Evolutionary conservation across 1,140 invertebrate species (phyloP).

Genomic region (Drosophila ogumai): DNA sequence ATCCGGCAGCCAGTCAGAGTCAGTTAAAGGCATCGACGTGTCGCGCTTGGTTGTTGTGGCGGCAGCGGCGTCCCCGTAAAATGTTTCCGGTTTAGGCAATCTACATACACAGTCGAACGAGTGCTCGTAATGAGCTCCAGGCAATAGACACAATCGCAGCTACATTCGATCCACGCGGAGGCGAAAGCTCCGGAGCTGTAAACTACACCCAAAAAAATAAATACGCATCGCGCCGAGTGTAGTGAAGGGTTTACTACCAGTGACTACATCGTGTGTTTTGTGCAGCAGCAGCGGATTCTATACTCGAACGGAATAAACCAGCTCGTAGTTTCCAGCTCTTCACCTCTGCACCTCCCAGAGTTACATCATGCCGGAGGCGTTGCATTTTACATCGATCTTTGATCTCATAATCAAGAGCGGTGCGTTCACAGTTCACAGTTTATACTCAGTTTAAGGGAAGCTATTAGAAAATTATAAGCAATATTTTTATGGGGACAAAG

Average conservation of each 20-base stretch:
- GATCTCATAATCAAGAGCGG: conserved; percentile 75
- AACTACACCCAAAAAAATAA: conserved; percentile 19
- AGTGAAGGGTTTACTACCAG: conserved; percentile 25
- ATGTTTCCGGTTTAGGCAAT: conserved; percentile 55
- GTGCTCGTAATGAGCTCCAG: conserved; percentile 24
- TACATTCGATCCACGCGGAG: conserved; percentile 1
- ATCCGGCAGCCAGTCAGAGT: conserved; percentile 55
- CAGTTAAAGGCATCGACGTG: conserved; percentile 56
- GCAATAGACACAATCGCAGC: conserved; percentile 16
- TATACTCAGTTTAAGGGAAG: background rate
- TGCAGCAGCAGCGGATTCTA: conserved; percentile 39
- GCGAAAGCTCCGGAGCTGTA: conserved; percentile 16
- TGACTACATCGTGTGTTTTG: conserved; percentile 45
- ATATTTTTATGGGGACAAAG: background rate
- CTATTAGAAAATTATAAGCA: too few species aligned
- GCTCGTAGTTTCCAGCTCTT: conserved; percentile 2
- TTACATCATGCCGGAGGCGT: conserved; percentile 63
- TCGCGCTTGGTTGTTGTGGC: conserved; percentile 32
- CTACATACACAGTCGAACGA: conserved; percentile 19
- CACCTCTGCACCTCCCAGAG: background rate
- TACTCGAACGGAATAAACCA: conserved; percentile 19
- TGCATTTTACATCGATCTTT: conserved; percentile 76
- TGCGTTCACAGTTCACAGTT: conserved; percentile 43
- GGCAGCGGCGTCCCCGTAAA: conserved; percentile 27
- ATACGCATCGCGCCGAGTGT: conserved; percentile 23